Evolutionary conservation across 2,888 invertebrate genomes (phyloP).

Genomic region (Agonopterix heracliana): DNA sequence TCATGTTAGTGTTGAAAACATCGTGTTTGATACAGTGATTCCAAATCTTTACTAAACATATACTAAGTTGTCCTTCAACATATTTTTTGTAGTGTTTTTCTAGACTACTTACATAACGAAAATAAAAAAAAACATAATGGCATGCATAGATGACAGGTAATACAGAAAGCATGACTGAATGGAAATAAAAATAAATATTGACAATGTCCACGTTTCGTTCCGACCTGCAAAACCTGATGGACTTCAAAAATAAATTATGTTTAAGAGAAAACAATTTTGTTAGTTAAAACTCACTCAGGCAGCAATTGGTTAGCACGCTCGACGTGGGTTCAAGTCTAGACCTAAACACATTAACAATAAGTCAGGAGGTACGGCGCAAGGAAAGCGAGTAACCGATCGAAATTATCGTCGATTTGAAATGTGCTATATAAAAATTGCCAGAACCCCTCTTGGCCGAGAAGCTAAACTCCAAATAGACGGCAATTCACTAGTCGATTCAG

Average conservation of each 20-base stretch:
- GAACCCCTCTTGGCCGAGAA: too few relatives aligned
- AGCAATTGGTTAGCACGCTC: conserved; percentile 72
- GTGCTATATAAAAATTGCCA: background rate
- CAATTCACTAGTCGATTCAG: background rate
- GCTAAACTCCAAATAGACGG: background rate
- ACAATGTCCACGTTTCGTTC: conserved; percentile 22
- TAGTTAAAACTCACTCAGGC: conserved; percentile 76
- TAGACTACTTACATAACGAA: conserved; percentile 48
- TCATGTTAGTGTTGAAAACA: conserved; percentile 56
- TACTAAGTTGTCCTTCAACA: conserved; percentile 21
- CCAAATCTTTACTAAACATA: conserved; percentile 27
- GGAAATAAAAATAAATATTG: conserved; percentile 36
- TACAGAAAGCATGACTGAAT: conserved; percentile 64
- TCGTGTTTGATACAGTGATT: conserved; percentile 51
- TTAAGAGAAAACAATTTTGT: conserved; percentile 36
- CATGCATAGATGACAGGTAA: conserved; percentile 61
- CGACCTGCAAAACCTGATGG: conserved; percentile 45
- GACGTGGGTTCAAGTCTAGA: conserved; percentile 40
- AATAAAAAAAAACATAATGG: conserved; percentile 54
- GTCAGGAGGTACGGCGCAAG: conserved; percentile 20
- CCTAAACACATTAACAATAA: conserved; percentile 39
- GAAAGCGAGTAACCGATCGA: background rate
- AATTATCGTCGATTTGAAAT: conserved; percentile 5
- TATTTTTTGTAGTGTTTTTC: conserved; percentile 35
- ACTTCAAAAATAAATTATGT: conserved; percentile 75